phyloP scores from a whole-genome alignment of 2,888 invertebrate species.

The Erynnis tages region DNA sequence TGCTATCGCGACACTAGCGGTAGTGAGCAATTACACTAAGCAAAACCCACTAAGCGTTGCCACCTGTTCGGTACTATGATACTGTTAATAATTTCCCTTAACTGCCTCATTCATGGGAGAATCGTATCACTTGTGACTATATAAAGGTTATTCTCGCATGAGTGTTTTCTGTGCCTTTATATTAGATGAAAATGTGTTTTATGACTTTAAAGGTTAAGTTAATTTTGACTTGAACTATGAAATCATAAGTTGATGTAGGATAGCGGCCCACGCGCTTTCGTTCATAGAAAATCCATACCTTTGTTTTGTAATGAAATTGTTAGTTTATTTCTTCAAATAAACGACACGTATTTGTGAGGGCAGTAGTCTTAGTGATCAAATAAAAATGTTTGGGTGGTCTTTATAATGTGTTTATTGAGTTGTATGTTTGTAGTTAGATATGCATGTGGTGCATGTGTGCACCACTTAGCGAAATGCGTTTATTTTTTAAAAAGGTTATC shows the following conservation, averaged over 20 bases:
- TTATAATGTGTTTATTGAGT: conserved; percentile 34
- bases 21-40: conserved; percentile 71
- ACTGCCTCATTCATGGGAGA: conserved; percentile 32
- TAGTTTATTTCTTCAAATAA: conserved; percentile 70
- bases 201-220: conserved; percentile 30
- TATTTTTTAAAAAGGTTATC: too few relatives aligned
- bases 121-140: conserved; percentile 30
- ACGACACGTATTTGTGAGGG: conserved; percentile 51
- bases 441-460: neutral
- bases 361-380: conserved; percentile 44
- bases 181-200: conserved; percentile 31
- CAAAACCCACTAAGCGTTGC: conserved; percentile 62
- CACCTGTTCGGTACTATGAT: conserved; percentile 69
- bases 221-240: conserved; percentile 30
- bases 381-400: conserved; percentile 60
- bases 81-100: conserved; percentile 61
- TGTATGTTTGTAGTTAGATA: neutral
- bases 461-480: neutral
- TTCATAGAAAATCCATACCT: conserved; percentile 68
- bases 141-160: conserved; percentile 40
- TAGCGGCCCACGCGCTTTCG: conserved; percentile 72
- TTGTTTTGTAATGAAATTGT: conserved; percentile 78
- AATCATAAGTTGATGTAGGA: conserved; percentile 52
- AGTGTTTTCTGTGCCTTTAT: neutral
- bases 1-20: conserved; percentile 58